phyloP scores from a whole-genome alignment of 1,140 invertebrate species.

The Cepaea nemoralis region DNA sequence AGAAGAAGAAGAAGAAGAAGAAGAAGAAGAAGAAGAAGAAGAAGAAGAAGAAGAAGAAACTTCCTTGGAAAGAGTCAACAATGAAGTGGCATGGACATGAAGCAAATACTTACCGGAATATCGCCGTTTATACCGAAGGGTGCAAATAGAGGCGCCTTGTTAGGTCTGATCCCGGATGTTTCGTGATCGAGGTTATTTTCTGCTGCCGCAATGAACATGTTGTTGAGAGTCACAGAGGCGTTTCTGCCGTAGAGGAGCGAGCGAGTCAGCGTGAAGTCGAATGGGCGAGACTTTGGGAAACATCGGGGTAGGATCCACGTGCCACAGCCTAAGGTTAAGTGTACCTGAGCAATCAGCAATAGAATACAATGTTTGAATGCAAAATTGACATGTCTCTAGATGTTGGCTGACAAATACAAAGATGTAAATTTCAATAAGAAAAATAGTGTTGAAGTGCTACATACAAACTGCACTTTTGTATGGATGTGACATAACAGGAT shows the following conservation, averaged over 20 bases:
- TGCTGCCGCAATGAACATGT: background rate
- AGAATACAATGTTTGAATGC: too few relatives aligned
- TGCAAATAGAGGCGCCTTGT: background rate
- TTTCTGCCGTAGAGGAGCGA: background rate
- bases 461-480: too few relatives aligned
- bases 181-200: background rate
- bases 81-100: too few relatives aligned
- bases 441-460: too few relatives aligned
- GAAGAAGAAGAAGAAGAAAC: too few relatives aligned
- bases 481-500: too few relatives aligned
- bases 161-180: background rate
- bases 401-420: too few relatives aligned
- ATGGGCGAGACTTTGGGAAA: background rate
- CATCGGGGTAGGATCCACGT: background rate
- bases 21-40: too few relatives aligned
- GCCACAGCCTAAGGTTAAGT: background rate
- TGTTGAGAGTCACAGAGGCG: background rate
- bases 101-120: background rate
- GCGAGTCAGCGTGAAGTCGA: background rate
- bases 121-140: background rate
- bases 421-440: too few relatives aligned
- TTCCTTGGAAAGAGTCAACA: too few relatives aligned
- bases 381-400: too few relatives aligned
- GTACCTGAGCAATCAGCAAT: background rate
- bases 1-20: too few relatives aligned